phyloP scores from a whole-genome alignment of 2,888 invertebrate species.

The Polia nebulosa region DNA sequence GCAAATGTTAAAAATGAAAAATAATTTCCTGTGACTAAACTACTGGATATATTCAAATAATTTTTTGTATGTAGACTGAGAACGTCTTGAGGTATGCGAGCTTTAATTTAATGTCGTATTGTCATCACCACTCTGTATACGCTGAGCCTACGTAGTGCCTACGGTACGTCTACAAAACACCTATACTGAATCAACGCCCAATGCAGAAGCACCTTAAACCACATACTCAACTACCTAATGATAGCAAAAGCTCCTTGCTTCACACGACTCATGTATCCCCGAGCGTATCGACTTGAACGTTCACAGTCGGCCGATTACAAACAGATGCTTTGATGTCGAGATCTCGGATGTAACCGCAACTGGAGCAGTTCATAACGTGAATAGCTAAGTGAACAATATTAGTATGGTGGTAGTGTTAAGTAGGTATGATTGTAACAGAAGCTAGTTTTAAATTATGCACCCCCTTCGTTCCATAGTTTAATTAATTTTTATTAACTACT shows the following conservation, averaged over 20 bases:
- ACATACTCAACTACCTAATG: neutral
- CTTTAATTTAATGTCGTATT: too few relatives aligned
- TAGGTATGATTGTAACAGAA: neutral
- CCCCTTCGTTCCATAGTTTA: neutral
- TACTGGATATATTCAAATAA: too few relatives aligned
- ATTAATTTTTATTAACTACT: too few relatives aligned
- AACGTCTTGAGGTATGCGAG: too few relatives aligned
- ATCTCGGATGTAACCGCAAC: conserved; percentile 17
- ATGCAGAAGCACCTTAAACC: neutral
- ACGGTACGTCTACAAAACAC: neutral
- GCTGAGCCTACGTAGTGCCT: neutral
- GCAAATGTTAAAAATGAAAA: too few relatives aligned
- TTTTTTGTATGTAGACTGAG: too few relatives aligned
- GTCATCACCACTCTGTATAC: too few relatives aligned
- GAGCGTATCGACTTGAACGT: conserved; percentile 4
- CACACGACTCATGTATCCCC: neutral
- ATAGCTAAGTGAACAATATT: conserved; percentile 1
- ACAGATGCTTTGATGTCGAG: conserved; percentile 42
- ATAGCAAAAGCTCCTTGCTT: conserved; percentile 7
- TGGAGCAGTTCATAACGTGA: conserved; percentile 21
- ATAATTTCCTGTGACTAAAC: too few relatives aligned
- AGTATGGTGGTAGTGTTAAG: neutral
- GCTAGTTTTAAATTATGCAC: neutral
- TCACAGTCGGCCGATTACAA: conserved; percentile 38
- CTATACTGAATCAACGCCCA: neutral